A percentile compares a stretch with the other conserved stretches of the same genome.
Evolutionary conservation across 2,113 vertebrate genomes (phyloP).

Genomic region (Elachura formosa): DNA sequence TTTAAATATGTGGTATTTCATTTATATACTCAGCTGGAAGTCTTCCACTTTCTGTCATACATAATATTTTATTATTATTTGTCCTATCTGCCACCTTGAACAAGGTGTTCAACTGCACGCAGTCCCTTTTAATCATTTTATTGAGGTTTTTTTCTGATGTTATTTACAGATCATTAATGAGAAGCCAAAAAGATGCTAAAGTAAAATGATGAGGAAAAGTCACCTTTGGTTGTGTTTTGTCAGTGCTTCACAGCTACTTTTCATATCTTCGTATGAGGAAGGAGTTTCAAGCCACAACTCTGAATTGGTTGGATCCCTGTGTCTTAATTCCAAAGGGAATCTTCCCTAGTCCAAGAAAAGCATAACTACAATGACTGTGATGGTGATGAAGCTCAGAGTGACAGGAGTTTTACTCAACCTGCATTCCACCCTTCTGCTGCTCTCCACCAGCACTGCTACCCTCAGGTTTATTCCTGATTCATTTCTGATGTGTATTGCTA

Average conservation of each 20-base stretch:
- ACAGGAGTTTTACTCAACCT: neutral
- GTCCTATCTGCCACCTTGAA: neutral
- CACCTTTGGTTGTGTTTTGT: neutral
- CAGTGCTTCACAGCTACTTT: neutral
- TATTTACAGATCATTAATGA: neutral
- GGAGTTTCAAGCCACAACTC: neutral
- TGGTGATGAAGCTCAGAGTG: neutral
- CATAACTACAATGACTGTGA: rapidly evolving
- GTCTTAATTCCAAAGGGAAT: neutral
- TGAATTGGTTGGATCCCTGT: neutral
- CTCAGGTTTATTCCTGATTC: neutral
- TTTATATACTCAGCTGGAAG: neutral
- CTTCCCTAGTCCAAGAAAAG: too few species aligned
- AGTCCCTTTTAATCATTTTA: neutral
- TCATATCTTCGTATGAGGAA: neutral
- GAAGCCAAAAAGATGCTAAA: neutral
- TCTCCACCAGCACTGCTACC: neutral
- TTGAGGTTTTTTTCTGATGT: neutral
- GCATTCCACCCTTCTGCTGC: neutral
- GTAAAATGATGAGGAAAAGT: neutral
- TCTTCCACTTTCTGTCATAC: neutral
- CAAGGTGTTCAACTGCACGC: neutral
- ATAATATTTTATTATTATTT: neutral
- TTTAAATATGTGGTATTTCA: neutral
- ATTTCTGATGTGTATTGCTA: neutral